A percentile compares a stretch with the other conserved stretches of the same genome.
phyloP scores from a whole-genome alignment of 1,140 invertebrate species.

The Brachionus rubens region DNA sequence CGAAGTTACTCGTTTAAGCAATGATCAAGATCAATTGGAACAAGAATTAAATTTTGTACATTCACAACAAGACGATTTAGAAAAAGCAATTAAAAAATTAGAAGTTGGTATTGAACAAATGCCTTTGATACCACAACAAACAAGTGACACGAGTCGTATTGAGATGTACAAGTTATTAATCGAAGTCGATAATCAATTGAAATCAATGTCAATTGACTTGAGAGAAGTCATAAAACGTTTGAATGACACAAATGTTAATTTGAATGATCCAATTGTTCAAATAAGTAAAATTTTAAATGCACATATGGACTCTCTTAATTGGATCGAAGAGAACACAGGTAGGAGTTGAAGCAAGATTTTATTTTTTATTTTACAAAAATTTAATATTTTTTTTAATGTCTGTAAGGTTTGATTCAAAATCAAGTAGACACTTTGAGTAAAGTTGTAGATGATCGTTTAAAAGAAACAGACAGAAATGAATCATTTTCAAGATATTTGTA shows the following conservation, averaged over 20 bases:
- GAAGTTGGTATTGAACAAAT: conserved; percentile 69
- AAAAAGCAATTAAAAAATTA: conserved; percentile 77
- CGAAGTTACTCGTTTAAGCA: conserved; percentile 77
- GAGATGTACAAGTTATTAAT: conserved; percentile 45
- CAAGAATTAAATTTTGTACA: conserved; percentile 90
- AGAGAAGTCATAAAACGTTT: conserved; percentile 31
- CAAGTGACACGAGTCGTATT: conserved; percentile 35
- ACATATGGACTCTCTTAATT: conserved; percentile 48
- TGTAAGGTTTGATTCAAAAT: conserved; percentile 21
- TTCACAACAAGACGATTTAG: conserved; percentile 84
- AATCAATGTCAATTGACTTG: conserved; percentile 34
- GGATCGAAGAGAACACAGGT: conserved; percentile 65
- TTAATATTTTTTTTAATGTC: background rate
- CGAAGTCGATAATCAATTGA: conserved; percentile 46
- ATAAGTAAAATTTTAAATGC: conserved; percentile 47
- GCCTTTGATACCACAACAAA: conserved; percentile 56
- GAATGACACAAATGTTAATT: conserved; percentile 46
- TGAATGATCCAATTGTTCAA: conserved; percentile 44
- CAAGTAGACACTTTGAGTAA: conserved; percentile 9
- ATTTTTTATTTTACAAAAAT: background rate
- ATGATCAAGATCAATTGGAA: conserved; percentile 82
- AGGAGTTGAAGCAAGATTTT: conserved; percentile 56
- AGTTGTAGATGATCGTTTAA: conserved; percentile 29
- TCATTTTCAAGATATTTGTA: conserved; percentile 34
- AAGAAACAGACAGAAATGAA: conserved; percentile 25